Evolutionary conservation across 2,113 vertebrate species (phyloP).

Genomic region (Mystacornis crossleyi): DNA sequence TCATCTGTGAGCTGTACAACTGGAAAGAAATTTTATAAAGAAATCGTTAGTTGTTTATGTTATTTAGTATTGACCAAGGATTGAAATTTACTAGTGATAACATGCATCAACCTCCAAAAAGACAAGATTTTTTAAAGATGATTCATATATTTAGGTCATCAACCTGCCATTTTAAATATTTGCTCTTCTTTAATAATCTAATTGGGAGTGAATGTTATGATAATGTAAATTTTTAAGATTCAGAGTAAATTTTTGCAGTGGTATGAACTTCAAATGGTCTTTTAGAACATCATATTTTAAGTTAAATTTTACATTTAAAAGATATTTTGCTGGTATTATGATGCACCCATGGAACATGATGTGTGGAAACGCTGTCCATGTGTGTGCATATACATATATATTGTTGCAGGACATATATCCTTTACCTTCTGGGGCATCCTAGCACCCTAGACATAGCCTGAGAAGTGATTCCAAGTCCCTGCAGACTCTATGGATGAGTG

Average conservation of each 20-base stretch:
- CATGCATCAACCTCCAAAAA: background rate
- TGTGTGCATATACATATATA: rapidly evolving
- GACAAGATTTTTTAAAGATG: background rate
- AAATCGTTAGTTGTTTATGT: background rate
- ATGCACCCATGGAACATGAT: background rate
- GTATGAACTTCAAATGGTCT: background rate
- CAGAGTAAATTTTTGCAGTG: background rate
- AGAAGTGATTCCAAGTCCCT: background rate
- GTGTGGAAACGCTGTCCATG: background rate
- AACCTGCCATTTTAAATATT: background rate
- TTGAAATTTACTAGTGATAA: background rate
- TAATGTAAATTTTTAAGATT: background rate
- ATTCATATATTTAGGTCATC: background rate
- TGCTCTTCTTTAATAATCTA: background rate
- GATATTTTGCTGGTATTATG: rapidly evolving
- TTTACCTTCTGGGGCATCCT: background rate
- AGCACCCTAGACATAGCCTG: background rate
- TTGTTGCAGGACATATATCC: background rate
- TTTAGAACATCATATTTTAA: background rate
- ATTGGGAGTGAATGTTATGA: background rate
- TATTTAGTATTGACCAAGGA: background rate
- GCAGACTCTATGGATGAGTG: background rate
- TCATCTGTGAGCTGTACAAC: background rate
- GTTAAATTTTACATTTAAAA: background rate
- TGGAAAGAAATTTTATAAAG: background rate